Percentiles rank a stretch among this genome's conserved stretches.
Evolutionary conservation across 2,113 vertebrate genomes (phyloP).

Genomic region (Dermatemys mawii): DNA sequence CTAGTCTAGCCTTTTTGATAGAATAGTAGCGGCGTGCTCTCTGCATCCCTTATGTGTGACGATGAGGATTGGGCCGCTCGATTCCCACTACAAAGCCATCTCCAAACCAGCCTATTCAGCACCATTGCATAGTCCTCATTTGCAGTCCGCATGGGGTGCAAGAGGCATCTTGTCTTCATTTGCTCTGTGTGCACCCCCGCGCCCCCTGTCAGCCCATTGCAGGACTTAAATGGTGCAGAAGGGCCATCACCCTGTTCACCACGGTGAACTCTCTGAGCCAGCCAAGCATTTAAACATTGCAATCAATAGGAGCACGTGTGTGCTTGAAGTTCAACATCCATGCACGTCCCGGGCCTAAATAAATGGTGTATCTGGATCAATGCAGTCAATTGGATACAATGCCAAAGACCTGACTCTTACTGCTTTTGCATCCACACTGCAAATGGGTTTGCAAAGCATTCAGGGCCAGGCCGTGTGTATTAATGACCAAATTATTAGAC

Average conservation of each 20-base stretch:
- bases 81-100: background rate
- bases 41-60: background rate
- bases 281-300: rapidly evolving
- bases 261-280: background rate
- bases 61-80: background rate
- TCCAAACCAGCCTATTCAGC: rapidly evolving
- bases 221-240: background rate
- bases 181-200: no score
- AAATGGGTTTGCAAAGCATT: conserved; percentile 19
- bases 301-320: rapidly evolving
- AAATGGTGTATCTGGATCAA: background rate
- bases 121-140: background rate
- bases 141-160: background rate
- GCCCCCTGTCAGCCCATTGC: rapidly evolving
- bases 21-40: background rate
- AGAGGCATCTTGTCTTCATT: rapidly evolving
- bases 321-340: rapidly evolving
- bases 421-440: background rate
- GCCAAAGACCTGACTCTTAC: background rate
- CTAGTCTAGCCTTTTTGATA: rapidly evolving
- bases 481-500: background rate
- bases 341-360: background rate
- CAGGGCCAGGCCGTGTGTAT: background rate
- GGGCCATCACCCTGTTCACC: background rate
- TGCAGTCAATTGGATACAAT: background rate